These are phyloP conservation scores for Rousettus madagascariensis DNA, from an alignment of 2,797 vertebrate genomes.

Conservation along the genomic window DNA sequence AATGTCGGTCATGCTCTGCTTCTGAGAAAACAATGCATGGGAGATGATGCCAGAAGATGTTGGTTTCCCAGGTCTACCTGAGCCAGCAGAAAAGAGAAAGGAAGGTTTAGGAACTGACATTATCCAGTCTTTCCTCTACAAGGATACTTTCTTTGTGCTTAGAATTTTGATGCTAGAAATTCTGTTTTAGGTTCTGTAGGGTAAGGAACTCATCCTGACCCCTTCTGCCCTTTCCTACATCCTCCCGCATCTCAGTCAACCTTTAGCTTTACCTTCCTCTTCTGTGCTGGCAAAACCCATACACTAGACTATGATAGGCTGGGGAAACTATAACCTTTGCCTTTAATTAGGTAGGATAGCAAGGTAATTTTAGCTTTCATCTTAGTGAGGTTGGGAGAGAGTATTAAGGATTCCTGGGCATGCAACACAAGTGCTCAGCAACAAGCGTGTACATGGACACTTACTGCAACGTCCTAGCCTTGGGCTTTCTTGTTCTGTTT, in stretches of 20 bases:
- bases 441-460: neutral
- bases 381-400: conserved; percentile 52
- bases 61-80: conserved; percentile 6
- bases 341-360: conserved; percentile 63
- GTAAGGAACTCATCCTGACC: neutral
- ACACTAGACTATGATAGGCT: conserved; percentile 43
- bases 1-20: conserved; percentile 38
- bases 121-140: neutral
- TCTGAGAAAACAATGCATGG: conserved; percentile 37
- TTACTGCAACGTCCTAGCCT: conserved; percentile 67
- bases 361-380: conserved; percentile 57
- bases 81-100: neutral
- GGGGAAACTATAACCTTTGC: conserved; percentile 52
- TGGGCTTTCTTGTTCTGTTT: conserved; percentile 43
- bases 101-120: neutral
- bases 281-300: conserved; percentile 34
- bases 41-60: conserved; percentile 29
- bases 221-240: neutral
- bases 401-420: conserved; percentile 57
- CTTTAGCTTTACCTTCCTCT: neutral
- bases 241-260: neutral
- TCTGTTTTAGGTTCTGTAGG: neutral
- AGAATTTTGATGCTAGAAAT: neutral
- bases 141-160: neutral
- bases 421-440: neutral